Evolutionary conservation across 2,888 invertebrate species (phyloP), one percentile per base, ranked within the genome.

Genomic region (Lepidochitona cinerea): DNA sequence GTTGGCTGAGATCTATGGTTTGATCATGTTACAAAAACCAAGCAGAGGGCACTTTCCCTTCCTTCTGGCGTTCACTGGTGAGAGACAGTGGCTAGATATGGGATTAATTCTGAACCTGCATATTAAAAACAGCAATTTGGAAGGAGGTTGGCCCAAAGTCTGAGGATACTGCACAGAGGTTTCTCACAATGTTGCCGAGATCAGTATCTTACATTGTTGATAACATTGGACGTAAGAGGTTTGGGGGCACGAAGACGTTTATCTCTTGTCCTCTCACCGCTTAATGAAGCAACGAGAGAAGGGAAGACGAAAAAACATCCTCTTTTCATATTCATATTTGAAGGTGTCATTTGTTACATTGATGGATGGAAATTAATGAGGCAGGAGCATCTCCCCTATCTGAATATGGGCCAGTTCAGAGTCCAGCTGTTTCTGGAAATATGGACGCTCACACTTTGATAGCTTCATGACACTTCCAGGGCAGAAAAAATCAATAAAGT

Each of bases 371-470:
- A 59, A 59, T 59, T 59, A 59, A 59, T 59, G 59, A 59, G 59
- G 29, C 14, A 32, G 59, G 59, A 32, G 29, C 32, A 59, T 59
- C 59, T 59, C 59, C 59, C 29, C 59, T 29, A 29, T 59, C 23
- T 59, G 29, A 49, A 23, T 49, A 49, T 49, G n/a, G 23, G 49
- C n/a, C 49, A 59, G 59, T 59, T 59, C 59, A 59, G 29, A 59
- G 59, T 59, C 59, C 59, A 59, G 59, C 59, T 59, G 59, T 59
- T 59, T 59, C 29, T 59, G 59, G 59, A 59, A 59, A 59, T 59
- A 59, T 59, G 59, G 59, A 1, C 59, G 59, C 59, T 59, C 59
- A 14, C 59, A 59, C 59, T 29, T 9, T 29, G 59, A 59, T 59
- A 59, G 59, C 59, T 9, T 59, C 59, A 59, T 59, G 59, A 59